Evolutionary conservation across 2,113 vertebrate species (phyloP).

Genomic region (Hylia prasina): DNA sequence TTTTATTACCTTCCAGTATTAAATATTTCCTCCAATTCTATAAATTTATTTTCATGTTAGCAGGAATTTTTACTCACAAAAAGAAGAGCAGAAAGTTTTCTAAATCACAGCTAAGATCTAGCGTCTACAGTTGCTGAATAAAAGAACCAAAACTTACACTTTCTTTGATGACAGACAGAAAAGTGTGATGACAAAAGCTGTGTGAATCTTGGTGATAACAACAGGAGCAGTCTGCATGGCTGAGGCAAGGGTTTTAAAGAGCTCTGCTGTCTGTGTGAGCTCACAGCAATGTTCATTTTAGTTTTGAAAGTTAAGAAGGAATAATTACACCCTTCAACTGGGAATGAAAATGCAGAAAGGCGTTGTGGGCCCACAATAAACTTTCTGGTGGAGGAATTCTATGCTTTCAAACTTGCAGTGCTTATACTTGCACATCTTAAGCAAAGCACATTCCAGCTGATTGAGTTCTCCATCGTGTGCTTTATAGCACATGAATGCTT

Average conservation of each 20-base stretch:
- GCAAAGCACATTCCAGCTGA: background rate
- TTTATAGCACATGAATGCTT: background rate
- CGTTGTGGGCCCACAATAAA: background rate
- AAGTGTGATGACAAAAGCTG: background rate
- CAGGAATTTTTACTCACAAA: background rate
- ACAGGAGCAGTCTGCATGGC: background rate
- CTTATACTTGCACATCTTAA: background rate
- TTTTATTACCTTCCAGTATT: background rate
- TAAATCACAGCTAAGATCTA: background rate
- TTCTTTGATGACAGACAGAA: conserved; percentile 15
- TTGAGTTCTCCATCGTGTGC: background rate
- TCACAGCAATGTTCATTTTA: background rate
- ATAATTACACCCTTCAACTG: background rate
- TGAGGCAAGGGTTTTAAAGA: background rate
- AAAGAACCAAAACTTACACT: background rate
- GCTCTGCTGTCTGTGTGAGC: background rate
- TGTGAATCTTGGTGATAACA: background rate
- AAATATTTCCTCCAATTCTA: background rate
- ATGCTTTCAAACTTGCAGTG: background rate
- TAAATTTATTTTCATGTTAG: background rate
- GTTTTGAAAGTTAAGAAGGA: background rate
- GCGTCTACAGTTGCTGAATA: background rate
- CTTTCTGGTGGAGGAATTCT: background rate
- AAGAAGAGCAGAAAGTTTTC: background rate
- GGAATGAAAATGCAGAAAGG: background rate